These are phyloP conservation scores for Phalacrocorax pelagicus DNA, from an alignment of 2,113 vertebrate genomes.

Conservation along the genomic window DNA sequence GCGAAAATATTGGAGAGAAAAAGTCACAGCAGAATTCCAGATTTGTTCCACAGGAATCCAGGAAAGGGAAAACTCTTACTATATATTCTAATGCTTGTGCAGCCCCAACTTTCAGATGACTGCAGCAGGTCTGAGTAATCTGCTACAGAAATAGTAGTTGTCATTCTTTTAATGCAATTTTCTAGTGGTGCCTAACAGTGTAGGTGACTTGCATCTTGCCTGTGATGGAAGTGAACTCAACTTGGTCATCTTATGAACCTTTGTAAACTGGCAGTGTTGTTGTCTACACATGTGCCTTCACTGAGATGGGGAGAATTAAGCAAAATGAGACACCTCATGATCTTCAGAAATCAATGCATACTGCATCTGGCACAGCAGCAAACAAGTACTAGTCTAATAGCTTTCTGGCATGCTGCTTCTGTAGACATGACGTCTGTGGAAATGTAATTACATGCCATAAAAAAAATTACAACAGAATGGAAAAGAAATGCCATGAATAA, in stretches of 20 bases:
- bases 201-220: neutral
- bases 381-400: slow-evolving; percentile 52
- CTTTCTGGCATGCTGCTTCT: slow-evolving; percentile 51
- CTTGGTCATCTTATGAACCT: slow-evolving; percentile 16
- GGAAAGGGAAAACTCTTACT: slow-evolving; percentile 54
- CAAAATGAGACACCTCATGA: slow-evolving; percentile 60
- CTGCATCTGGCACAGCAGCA: slow-evolving; percentile 50
- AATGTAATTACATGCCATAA: slow-evolving; percentile 70
- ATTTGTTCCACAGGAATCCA: slow-evolving; percentile 64
- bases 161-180: slow-evolving; percentile 2
- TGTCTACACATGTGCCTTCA: neutral
- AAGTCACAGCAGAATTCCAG: slow-evolving; percentile 39
- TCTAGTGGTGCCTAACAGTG: neutral
- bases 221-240: slow-evolving; percentile 1
- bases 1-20: slow-evolving; percentile 35
- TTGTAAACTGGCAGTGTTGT: neutral
- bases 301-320: neutral
- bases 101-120: slow-evolving; percentile 50
- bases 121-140: slow-evolving; percentile 54
- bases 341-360: slow-evolving; percentile 60
- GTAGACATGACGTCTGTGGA: slow-evolving; percentile 70
- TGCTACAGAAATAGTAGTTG: slow-evolving; percentile 35
- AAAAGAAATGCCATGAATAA: neutral
- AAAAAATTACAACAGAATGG: slow-evolving; percentile 38
- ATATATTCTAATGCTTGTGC: slow-evolving; percentile 21